phyloP scores from a whole-genome alignment of 1,140 invertebrate genomes.

The Asbolus verrucosus region DNA sequence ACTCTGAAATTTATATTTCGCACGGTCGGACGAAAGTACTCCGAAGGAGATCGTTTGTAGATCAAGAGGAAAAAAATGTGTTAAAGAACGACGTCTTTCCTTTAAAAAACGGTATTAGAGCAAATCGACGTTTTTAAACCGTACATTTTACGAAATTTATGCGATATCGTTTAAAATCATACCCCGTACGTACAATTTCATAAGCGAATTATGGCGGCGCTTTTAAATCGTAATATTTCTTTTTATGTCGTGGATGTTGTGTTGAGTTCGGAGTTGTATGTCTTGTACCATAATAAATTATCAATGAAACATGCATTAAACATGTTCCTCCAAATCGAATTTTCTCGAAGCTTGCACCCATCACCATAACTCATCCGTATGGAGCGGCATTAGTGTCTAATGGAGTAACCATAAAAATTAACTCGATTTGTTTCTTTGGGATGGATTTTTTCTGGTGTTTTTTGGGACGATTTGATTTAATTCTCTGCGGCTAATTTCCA shows the following conservation, averaged over 20 bases:
- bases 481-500: conserved; percentile 27
- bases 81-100: neutral
- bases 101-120: conserved; percentile 17
- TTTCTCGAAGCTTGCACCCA: conserved; percentile 5
- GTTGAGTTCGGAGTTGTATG: neutral
- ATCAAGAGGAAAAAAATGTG: conserved; percentile 16
- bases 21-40: neutral
- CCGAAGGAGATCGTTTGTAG: conserved; percentile 6
- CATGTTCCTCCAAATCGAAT: conserved; percentile 27
- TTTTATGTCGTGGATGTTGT: neutral
- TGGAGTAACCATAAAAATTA: conserved; percentile 1
- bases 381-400: conserved; percentile 12
- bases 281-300: conserved; percentile 18
- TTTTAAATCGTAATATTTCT: conserved; percentile 8
- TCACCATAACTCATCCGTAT: conserved; percentile 32
- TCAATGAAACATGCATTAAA: conserved; percentile 31
- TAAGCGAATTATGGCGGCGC: neutral
- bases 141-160: conserved; percentile 12
- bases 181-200: conserved; percentile 18
- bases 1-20: neutral
- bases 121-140: neutral
- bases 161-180: neutral
- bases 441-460: conserved; percentile 1
- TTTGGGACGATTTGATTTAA: conserved; percentile 23
- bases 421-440: neutral